A percentile compares a stretch with the other conserved stretches of the same genome.
Conservation (phyloP, 2,113 vertebrate species). For the Lepus europaeus region DNA sequence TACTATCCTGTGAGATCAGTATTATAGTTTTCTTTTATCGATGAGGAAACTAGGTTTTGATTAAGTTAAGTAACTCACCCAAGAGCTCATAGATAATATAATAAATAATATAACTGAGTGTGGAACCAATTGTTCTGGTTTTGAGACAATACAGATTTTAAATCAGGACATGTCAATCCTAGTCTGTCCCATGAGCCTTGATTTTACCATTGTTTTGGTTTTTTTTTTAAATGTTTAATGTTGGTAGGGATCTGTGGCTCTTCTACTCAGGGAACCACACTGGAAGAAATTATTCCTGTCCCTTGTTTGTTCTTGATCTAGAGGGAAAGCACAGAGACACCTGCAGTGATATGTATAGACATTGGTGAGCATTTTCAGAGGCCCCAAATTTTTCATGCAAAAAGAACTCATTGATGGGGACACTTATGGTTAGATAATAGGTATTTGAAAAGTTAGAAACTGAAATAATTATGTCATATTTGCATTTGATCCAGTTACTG, state of each 20-base stretch:
- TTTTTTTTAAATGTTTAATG: neutral
- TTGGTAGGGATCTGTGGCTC: neutral
- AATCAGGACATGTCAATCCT: neutral
- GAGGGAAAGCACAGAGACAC: slow-evolving; percentile 15
- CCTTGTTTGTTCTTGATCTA: neutral
- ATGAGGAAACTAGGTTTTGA: slow-evolving; percentile 8
- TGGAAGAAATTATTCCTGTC: slow-evolving; percentile 40
- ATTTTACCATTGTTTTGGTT: neutral
- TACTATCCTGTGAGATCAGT: neutral
- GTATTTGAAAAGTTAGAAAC: slow-evolving; percentile 17
- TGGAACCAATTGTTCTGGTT: neutral
- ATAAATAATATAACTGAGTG: neutral
- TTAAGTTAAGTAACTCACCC: neutral
- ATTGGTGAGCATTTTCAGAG: slow-evolving; percentile 28
- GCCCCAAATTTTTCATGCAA: slow-evolving; percentile 29
- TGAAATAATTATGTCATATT: neutral
- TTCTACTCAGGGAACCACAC: neutral
- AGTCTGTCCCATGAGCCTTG: neutral
- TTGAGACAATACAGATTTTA: neutral
- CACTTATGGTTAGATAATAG: slow-evolving; percentile 38
- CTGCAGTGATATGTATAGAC: neutral
- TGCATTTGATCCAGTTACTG: slow-evolving; percentile 42
- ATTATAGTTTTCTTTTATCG: slow-evolving; percentile 19
- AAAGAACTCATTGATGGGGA: slow-evolving; percentile 25
- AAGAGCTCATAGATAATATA: neutral